Evolutionary conservation across 2,113 vertebrate species (phyloP), one percentile per base, ranked within the genome.

Genomic region (Dasyprocta punctata): DNA sequence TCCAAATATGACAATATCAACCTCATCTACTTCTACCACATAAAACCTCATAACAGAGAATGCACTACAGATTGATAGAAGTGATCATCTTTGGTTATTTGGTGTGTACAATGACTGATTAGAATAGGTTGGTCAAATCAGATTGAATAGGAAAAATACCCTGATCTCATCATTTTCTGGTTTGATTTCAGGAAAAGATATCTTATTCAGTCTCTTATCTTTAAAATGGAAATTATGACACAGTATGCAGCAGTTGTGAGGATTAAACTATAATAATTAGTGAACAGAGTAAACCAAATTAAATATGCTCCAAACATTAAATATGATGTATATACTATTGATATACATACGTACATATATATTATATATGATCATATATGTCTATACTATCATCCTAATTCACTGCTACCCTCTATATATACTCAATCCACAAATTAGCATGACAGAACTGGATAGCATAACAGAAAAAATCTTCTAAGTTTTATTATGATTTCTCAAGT

Each of bases 401-500:
- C 4, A 63, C 2, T 28, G 19, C 24, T 69, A n/a, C 16, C 2
- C 16, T 71, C 5, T 36, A 56, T 63, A 86, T 85, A 44, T 49
- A 54, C 26, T 94, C 24, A 78, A 89, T 77, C 33, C n/a, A 63
- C 73, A 69, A 69, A 52, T 54, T 38, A 85, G 26, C 26, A 82
- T 78, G 24, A 65, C 22, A 85, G 19, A 8, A 81, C 41, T 92
- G 22, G 36, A 69, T 77, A 85, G 54, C n/a, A 56, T 10, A 33
- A 38, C 1, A 80, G 7, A 84, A 97, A 94, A 89, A 60, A 86
- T 69, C 4, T 67, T 85, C 28, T 88, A 44, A 75, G 54, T 5
- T 96, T 93, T 86, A 80, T 80, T 81, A 75, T n/a, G 33, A 44
- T 10, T 84, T 97, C 24, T 83, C 3, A 89, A 61, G 28, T 77